Conservation (phyloP, 1,140 invertebrate genomes). For the Hestina assimilis region DNA sequence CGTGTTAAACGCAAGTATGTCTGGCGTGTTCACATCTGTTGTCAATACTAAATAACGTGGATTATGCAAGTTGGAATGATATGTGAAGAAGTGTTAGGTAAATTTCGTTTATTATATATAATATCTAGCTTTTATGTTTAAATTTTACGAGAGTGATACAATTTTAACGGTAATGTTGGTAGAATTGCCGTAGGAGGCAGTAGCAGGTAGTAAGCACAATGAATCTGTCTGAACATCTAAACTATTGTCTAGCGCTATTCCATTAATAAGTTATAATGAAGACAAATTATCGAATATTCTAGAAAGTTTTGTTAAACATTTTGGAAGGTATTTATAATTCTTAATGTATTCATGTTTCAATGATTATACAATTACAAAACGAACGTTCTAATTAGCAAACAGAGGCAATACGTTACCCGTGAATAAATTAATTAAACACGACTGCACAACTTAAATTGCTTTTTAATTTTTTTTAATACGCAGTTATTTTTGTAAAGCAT, state of each 20-base stretch:
- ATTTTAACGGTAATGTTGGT: background rate
- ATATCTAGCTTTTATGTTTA: background rate
- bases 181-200: background rate
- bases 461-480: no score
- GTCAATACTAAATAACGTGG: conserved; percentile 71
- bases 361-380: no score
- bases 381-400: no score
- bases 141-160: background rate
- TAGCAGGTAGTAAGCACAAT: conserved; percentile 1
- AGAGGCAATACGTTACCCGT: no score
- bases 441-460: no score
- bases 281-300: background rate
- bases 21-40: conserved; percentile 61
- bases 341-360: no score
- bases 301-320: background rate
- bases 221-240: background rate
- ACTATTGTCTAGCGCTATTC: conserved; percentile 2
- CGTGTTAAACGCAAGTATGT: conserved; percentile 47
- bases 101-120: conserved; percentile 32
- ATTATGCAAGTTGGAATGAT: conserved; percentile 75
- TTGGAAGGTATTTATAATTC: no score
- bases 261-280: background rate
- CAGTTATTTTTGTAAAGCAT: no score
- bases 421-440: no score
- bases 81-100: conserved; percentile 70